Evolutionary conservation across 2,888 invertebrate genomes (phyloP), one percentile per base, ranked within the genome.

Genomic region (Acleris cristana): DNA sequence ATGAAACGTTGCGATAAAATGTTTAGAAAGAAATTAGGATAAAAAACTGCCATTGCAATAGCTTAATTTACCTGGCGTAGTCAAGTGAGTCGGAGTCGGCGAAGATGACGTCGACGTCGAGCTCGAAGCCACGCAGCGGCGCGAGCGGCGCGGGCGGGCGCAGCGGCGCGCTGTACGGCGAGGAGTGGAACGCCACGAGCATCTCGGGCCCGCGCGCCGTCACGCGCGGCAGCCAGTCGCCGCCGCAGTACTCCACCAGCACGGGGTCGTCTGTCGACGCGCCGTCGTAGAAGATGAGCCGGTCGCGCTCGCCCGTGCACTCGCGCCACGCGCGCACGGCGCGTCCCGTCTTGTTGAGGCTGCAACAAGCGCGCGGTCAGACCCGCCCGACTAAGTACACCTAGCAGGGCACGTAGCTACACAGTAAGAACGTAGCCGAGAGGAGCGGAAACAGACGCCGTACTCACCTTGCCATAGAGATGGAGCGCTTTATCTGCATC

Each of bases 101-200:
- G 82, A 97, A 97, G 49, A 97, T 95, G 49, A 98, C 96, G 78
- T 97, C 97, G n/a, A 97, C 96, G 75, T 92, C 91, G 54, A 98
- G 94, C 80, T 98, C 98, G 78, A 98, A 96, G 65, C 96, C 96
- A 4, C 97, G 93, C 65, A 98, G 92, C 0, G 96, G 95, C 0
- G 95, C 95, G 57, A 94, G 94, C 4, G 95, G 94, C 2, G 87
- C 84, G 55, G 87, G 79, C 16, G 92, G 84, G 64, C 96, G 95
- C 61, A 96, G 89, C 3, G 97, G 97, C 61, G 97, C 96, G 71
- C 96, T 96, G 83, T 95, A 95, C 0, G 97, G 96, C 14, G 97
- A 97, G 23, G 97, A 97, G 84, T 96, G 96, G 84, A 98, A 97
- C 62, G 97, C 97, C 8, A 98, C 96, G 60, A 97, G 93, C 96